Conservation (phyloP, 2,888 invertebrate species). For the Nezara viridula region DNA sequence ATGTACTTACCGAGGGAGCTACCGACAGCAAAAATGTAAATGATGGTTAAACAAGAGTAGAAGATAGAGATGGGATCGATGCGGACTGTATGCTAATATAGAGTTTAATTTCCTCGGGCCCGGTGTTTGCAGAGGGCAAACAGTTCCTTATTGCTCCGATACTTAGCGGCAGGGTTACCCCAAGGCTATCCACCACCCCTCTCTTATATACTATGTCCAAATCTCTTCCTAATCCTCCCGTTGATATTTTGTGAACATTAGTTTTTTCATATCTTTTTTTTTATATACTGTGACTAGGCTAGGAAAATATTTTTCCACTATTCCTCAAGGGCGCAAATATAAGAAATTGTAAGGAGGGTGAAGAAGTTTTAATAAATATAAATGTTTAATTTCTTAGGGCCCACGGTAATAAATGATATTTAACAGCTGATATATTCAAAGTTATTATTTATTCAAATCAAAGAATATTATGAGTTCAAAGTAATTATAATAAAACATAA, state of each 20-base stretch:
- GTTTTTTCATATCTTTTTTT: not conserved
- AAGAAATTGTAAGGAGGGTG: no score
- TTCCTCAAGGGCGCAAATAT: no score
- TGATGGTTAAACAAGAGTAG: constrained; percentile 44
- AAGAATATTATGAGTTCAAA: no score
- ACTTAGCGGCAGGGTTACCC: constrained; percentile 12
- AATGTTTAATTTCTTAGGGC: no score
- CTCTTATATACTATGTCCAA: not conserved
- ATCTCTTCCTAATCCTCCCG: constrained; percentile 15
- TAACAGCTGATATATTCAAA: no score
- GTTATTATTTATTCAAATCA: no score
- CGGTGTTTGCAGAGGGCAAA: constrained; percentile 23
- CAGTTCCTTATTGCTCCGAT: constrained; percentile 29
- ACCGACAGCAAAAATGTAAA: constrained; percentile 45
- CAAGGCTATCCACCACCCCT: not conserved
- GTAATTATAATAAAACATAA: no score
- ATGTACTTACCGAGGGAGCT: not conserved
- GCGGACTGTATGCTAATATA: constrained; percentile 53
- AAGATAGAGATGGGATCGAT: not conserved
- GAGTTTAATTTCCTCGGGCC: constrained; percentile 51
- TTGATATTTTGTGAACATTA: not conserved
- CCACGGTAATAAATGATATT: no score
- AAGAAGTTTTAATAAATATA: no score
- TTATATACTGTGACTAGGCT: not conserved
- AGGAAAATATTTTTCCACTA: no score